A percentile compares a stretch with the other conserved stretches of the same genome.
phyloP scores from a whole-genome alignment of 2,113 vertebrate genomes.

The Tupaia chinensis region DNA sequence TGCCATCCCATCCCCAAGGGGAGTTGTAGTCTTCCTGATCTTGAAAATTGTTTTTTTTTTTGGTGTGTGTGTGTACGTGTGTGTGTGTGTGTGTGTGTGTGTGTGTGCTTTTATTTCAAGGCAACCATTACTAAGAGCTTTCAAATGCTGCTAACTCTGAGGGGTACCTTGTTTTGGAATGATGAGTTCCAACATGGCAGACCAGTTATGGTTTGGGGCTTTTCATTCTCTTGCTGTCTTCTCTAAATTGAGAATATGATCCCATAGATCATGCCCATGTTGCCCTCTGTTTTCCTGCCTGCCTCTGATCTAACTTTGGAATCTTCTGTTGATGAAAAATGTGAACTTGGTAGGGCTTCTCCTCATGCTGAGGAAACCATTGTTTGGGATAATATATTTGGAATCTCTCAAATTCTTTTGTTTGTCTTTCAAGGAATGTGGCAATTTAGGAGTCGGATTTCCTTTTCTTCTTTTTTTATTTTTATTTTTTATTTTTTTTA shows the following conservation, averaged over 20 bases:
- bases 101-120: conserved; percentile 30
- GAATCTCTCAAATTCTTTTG: neutral
- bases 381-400: conserved; percentile 28
- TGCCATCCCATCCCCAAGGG: neutral
- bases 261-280: conserved; percentile 21
- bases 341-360: neutral
- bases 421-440: conserved; percentile 18
- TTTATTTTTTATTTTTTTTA: too few relatives aligned
- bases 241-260: neutral
- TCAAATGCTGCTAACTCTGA: neutral
- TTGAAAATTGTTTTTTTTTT: too few relatives aligned
- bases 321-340: neutral
- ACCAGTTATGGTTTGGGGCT: neutral
- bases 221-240: neutral
- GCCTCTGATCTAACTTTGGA: neutral
- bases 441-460: neutral
- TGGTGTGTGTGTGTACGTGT: too few relatives aligned
- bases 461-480: too few relatives aligned
- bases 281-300: neutral
- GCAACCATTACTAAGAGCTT: neutral
- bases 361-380: conserved; percentile 29
- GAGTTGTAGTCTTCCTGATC: neutral
- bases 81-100: too few relatives aligned
- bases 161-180: neutral
- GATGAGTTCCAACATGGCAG: neutral